Evolutionary conservation across 2,888 invertebrate genomes (phyloP).

Genomic region (Hypena proboscidalis): DNA sequence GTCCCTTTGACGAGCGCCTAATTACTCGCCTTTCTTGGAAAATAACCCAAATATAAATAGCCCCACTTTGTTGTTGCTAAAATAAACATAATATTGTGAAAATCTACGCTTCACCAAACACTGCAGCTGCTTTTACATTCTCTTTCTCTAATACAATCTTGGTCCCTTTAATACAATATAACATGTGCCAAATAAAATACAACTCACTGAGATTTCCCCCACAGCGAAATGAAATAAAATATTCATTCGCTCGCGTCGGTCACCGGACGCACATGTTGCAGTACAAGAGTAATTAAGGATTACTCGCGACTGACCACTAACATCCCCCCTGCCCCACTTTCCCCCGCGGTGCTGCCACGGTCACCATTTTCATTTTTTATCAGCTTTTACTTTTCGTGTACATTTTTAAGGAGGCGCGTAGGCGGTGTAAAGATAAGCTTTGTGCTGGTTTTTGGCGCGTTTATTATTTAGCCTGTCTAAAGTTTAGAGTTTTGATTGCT

Average conservation of each 20-base stretch:
- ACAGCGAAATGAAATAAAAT: constrained; percentile 21
- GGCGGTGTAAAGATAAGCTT: constrained; percentile 33
- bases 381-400: constrained; percentile 25
- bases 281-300: constrained; percentile 31
- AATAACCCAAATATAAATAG: no score
- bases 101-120: no score
- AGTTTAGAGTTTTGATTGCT: constrained; percentile 4
- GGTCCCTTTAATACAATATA: no score
- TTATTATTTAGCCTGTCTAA: constrained; percentile 6
- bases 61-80: no score
- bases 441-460: constrained; percentile 16
- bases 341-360: no score
- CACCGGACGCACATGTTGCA: constrained; percentile 25
- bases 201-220: neutral
- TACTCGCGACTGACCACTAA: constrained; percentile 25
- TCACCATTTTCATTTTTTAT: constrained; percentile 19
- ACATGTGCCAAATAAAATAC: neutral
- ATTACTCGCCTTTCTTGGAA: no score
- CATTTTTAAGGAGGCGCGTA: constrained; percentile 37
- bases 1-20: no score
- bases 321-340: no score
- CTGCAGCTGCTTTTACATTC: no score
- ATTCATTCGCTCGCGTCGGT: constrained; percentile 12
- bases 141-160: no score
- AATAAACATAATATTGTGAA: no score